A percentile compares a stretch with the other conserved stretches of the same genome.
These are phyloP conservation scores for Macroramphosus scolopax DNA, from an alignment of 2,797 vertebrate genomes.

Conservation along the genomic window DNA sequence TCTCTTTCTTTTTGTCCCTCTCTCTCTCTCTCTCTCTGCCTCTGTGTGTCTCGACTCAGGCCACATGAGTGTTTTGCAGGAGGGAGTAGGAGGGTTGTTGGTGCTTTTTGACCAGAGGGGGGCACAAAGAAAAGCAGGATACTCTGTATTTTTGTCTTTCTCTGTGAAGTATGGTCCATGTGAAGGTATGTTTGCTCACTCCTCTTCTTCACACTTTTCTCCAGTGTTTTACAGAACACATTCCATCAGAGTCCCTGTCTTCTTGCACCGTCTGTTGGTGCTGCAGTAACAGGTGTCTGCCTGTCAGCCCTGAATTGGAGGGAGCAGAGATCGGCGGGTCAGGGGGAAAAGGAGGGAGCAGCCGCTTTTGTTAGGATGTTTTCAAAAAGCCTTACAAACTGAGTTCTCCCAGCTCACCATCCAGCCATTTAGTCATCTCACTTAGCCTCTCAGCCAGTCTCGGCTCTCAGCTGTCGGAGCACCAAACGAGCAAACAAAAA, in stretches of 20 bases:
- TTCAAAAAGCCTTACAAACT: conserved; percentile 32
- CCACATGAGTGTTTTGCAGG: conserved; percentile 48
- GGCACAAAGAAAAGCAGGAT: conserved; percentile 33
- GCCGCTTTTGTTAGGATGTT: conserved; percentile 56
- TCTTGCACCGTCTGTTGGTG: too few species aligned
- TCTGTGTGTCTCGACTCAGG: conserved; percentile 44
- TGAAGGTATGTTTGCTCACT: conserved; percentile 69
- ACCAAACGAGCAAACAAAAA: too few species aligned
- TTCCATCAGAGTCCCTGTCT: conserved; percentile 26
- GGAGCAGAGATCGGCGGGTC: conserved; percentile 39
- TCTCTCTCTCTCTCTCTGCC: conserved; percentile 18
- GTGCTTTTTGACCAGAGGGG: conserved; percentile 36
- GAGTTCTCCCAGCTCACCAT: conserved; percentile 37
- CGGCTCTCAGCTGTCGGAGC: conserved; percentile 14
- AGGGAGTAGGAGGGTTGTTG: conserved; percentile 26
- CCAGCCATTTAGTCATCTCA: conserved; percentile 41
- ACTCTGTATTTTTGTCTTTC: conserved; percentile 20
- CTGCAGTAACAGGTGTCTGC: conserved; percentile 69
- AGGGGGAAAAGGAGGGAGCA: conserved; percentile 19
- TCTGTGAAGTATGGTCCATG: conserved; percentile 74
- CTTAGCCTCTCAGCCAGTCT: conserved; percentile 13
- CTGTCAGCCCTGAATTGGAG: conserved; percentile 52
- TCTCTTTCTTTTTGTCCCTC: not conserved
- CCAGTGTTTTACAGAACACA: not conserved
- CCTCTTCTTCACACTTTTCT: conserved; percentile 2